These are phyloP conservation scores for Lasius platythorax DNA, from an alignment of 2,888 invertebrate species.

Conservation along the genomic window DNA sequence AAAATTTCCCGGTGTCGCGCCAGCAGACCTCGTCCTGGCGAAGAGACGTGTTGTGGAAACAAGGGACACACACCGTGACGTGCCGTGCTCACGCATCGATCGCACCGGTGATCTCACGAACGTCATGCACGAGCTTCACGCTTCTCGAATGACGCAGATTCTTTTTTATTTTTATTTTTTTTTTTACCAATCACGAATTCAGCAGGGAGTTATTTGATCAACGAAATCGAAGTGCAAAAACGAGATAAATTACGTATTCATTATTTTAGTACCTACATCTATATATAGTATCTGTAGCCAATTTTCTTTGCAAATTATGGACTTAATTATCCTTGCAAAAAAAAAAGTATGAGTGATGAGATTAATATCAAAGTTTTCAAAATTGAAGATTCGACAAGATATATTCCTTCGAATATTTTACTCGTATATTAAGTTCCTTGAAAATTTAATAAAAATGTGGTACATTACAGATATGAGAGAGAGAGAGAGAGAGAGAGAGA, in stretches of 20 bases:
- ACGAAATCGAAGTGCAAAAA: background rate
- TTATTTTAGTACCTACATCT: background rate
- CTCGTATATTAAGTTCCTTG: conserved; percentile 6
- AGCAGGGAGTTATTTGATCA: background rate
- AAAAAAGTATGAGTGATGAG: background rate
- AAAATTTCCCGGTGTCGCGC: conserved; percentile 48
- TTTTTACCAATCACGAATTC: background rate
- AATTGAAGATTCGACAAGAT: conserved; percentile 1
- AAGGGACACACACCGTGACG: conserved; percentile 26
- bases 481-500: background rate
- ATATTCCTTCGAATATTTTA: background rate
- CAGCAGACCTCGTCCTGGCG: conserved; percentile 29
- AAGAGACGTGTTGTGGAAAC: conserved; percentile 53
- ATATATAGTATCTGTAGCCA: too few relatives aligned
- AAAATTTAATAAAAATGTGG: conserved; percentile 28
- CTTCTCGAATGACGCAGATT: conserved; percentile 20
- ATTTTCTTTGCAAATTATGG: background rate
- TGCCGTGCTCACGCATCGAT: conserved; percentile 37
- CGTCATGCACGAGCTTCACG: conserved; percentile 25
- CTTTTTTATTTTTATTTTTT: background rate
- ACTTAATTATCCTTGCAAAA: background rate
- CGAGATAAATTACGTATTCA: background rate
- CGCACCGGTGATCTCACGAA: conserved; percentile 42
- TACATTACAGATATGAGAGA: background rate
- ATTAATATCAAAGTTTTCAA: background rate